Evolutionary conservation across 2,797 vertebrate species (phyloP).

Genomic region (Crotalus adamanteus): DNA sequence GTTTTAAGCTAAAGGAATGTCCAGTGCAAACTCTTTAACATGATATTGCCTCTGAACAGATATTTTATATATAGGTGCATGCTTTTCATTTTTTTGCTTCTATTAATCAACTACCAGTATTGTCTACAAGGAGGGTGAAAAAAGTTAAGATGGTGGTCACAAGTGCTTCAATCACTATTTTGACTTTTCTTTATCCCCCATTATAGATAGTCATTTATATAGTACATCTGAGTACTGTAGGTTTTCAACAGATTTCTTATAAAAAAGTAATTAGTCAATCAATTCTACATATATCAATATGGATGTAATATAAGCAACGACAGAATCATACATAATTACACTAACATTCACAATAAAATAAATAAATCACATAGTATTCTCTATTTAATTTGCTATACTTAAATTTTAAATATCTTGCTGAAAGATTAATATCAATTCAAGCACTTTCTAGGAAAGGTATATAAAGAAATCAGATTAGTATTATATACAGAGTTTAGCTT

Average conservation of each 20-base stretch:
- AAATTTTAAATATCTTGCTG: background rate
- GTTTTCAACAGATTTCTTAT: background rate
- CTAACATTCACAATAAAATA: background rate
- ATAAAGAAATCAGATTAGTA: background rate
- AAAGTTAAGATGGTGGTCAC: background rate
- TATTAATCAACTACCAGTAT: background rate
- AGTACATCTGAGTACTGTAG: background rate
- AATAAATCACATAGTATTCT: background rate
- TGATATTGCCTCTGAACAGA: background rate
- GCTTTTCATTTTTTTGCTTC: background rate
- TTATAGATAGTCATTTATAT: background rate
- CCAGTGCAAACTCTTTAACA: background rate
- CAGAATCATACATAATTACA: background rate
- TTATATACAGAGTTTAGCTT: background rate
- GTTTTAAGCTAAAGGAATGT: background rate
- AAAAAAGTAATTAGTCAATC: background rate
- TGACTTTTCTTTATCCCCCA: background rate
- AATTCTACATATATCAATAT: background rate
- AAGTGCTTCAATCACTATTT: background rate
- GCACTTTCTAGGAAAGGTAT: background rate
- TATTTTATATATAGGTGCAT: background rate
- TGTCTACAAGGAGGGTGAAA: background rate
- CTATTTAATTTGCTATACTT: background rate
- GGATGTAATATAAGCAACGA: background rate
- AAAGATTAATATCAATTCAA: background rate